phyloP scores from a whole-genome alignment of 2,888 invertebrate species.

The Chymomyza amoena region DNA sequence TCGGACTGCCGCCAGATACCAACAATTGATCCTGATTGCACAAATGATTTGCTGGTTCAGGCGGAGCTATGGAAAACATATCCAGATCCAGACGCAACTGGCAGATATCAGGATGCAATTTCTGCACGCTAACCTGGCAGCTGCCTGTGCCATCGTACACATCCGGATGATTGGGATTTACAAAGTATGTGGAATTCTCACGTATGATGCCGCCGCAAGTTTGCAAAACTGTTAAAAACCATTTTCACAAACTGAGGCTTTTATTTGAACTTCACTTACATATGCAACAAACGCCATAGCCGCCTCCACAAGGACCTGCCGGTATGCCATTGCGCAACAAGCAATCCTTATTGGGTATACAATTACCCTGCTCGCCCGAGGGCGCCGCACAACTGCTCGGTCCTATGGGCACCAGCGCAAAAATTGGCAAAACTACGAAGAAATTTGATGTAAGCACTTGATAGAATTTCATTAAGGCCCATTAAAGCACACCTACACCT shows the following conservation, averaged over 20 bases:
- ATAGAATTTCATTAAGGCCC: slow-evolving; percentile 25
- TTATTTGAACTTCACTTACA: slow-evolving; percentile 61
- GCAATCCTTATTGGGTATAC: slow-evolving; percentile 86
- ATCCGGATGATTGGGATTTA: slow-evolving; percentile 89
- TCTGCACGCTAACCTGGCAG: slow-evolving; percentile 90
- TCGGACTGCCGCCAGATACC: slow-evolving; percentile 89
- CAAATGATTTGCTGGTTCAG: slow-evolving; percentile 87
- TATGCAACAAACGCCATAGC: slow-evolving; percentile 78
- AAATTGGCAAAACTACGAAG: slow-evolving; percentile 86
- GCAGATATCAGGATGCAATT: slow-evolving; percentile 88
- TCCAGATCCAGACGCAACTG: slow-evolving; percentile 91
- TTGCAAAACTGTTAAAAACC: slow-evolving; percentile 82
- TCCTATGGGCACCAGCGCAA: slow-evolving; percentile 88
- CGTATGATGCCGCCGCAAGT: slow-evolving; percentile 88
- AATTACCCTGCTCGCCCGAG: slow-evolving; percentile 90
- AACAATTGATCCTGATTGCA: slow-evolving; percentile 92
- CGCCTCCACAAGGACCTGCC: slow-evolving; percentile 87
- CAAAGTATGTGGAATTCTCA: slow-evolving; percentile 92
- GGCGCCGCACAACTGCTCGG: slow-evolving; percentile 87
- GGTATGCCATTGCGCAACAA: slow-evolving; percentile 85
- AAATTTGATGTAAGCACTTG: slow-evolving; percentile 35
- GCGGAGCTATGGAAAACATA: slow-evolving; percentile 87
- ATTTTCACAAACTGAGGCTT: not conserved
- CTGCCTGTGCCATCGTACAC: slow-evolving; percentile 88
- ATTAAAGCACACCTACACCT: slow-evolving; percentile 62